These are phyloP conservation scores for Clarias magur DNA, from an alignment of 2,113 vertebrate genomes.

Conservation along the genomic window DNA sequence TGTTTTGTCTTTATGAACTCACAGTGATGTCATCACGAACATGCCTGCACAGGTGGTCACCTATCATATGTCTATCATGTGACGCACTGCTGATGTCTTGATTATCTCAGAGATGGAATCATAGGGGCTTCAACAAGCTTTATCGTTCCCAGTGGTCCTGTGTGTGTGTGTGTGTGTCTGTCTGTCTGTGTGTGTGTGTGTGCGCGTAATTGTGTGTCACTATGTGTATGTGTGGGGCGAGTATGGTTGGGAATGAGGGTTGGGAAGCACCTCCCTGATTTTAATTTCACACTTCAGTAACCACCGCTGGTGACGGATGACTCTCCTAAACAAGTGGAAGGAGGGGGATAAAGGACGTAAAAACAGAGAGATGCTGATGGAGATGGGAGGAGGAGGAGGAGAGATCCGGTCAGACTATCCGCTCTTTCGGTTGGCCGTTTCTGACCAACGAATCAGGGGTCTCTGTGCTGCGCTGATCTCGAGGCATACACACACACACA, in stretches of 20 bases:
- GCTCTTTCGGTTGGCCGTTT: conserved; percentile 61
- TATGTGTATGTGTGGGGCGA: conserved; percentile 29
- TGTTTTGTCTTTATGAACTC: neutral
- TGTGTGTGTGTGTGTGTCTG: neutral
- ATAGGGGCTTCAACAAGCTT: conserved; percentile 61
- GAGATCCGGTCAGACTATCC: conserved; percentile 55
- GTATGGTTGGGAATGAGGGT: conserved; percentile 36
- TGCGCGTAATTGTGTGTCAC: conserved; percentile 45
- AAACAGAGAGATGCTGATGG: conserved; percentile 18
- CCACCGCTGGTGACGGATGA: conserved; percentile 81
- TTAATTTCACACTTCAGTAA: conserved; percentile 86
- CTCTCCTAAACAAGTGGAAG: conserved; percentile 66
- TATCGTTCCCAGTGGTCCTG: conserved; percentile 68
- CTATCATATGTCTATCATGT: conserved; percentile 49
- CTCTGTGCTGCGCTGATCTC: conserved; percentile 45
- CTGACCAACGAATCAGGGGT: conserved; percentile 56
- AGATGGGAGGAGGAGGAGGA: conserved; percentile 36
- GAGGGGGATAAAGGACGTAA: conserved; percentile 22
- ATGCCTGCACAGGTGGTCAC: conserved; percentile 28
- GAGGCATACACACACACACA: conserved; percentile 17
- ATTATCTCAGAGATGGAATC: conserved; percentile 73
- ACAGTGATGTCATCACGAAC: conserved; percentile 50
- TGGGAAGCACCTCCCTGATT: conserved; percentile 66
- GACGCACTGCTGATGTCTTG: conserved; percentile 56
- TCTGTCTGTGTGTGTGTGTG: conserved; percentile 29